These are phyloP conservation scores for Campaea margaritaria DNA, from an alignment of 2,888 invertebrate genomes.

Conservation along the genomic window DNA sequence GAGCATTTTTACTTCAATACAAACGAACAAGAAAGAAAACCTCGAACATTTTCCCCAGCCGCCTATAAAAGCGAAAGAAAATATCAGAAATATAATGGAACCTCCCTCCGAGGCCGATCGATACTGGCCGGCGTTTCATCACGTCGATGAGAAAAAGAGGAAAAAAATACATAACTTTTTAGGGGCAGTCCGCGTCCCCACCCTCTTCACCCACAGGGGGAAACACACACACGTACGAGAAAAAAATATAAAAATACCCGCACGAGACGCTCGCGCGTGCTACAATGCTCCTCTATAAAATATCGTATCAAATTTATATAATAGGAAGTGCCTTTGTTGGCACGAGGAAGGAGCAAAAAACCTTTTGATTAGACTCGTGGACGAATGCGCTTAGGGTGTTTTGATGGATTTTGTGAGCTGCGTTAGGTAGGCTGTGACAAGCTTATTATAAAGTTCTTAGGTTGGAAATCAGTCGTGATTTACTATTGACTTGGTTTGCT, in stretches of 20 bases:
- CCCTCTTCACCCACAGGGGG: conserved; percentile 48
- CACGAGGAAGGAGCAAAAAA: conserved; percentile 68
- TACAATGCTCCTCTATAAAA: conserved; percentile 72
- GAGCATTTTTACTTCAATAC: conserved; percentile 1
- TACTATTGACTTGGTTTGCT: too few species aligned
- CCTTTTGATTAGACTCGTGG: conserved; percentile 52
- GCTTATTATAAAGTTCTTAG: conserved; percentile 12
- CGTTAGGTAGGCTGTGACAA: not conserved
- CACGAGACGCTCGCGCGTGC: conserved; percentile 73
- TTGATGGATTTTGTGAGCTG: conserved; percentile 53
- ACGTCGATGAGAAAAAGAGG: conserved; percentile 83
- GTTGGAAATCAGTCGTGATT: not conserved
- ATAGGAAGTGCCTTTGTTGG: conserved; percentile 73
- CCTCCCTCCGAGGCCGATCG: conserved; percentile 64
- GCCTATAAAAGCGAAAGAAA: conserved; percentile 39
- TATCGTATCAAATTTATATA: conserved; percentile 82
- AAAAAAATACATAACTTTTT: conserved; percentile 85
- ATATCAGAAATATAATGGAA: conserved; percentile 53
- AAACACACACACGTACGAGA: conserved; percentile 57
- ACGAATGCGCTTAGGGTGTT: conserved; percentile 60
- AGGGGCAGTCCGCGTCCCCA: conserved; percentile 70
- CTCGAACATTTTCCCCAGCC: conserved; percentile 15
- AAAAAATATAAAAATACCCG: conserved; percentile 73
- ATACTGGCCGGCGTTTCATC: conserved; percentile 81
- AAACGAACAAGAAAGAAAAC: conserved; percentile 30